Evolutionary conservation across 2,113 vertebrate genomes (phyloP).

Genomic region (Hypomesus transpacificus): DNA sequence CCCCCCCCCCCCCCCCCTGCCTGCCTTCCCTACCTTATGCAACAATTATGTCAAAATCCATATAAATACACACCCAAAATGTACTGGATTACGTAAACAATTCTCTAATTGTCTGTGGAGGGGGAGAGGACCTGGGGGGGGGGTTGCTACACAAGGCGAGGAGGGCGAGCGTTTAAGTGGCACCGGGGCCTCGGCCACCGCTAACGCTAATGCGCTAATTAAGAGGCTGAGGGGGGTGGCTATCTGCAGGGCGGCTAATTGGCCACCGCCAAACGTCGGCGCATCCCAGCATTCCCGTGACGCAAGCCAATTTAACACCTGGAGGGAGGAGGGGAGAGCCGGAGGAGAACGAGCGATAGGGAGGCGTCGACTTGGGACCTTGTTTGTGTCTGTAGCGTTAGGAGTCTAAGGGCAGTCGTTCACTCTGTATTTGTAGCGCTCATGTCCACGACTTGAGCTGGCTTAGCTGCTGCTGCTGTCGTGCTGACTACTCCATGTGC

Average conservation of each 20-base stretch:
- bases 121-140: background rate
- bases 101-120: background rate
- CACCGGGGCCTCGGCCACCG: background rate
- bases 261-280: background rate
- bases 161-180: background rate
- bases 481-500: background rate
- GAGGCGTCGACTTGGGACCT: background rate
- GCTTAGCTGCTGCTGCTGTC: background rate
- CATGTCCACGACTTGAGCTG: background rate
- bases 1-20: too few relatives aligned
- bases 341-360: background rate
- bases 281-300: background rate
- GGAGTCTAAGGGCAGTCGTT: background rate
- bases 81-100: slow-evolving; percentile 24
- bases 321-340: background rate
- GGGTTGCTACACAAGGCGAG: background rate
- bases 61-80: slow-evolving; percentile 28
- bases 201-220: slow-evolving; percentile 11
- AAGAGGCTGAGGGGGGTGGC: slow-evolving; percentile 18
- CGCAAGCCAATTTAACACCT: slow-evolving; percentile 6
- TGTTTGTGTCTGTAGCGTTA: background rate
- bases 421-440: background rate
- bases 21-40: slow-evolving; percentile 4
- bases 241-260: slow-evolving; percentile 11
- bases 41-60: slow-evolving; percentile 31